Conservation (phyloP, 1,140 invertebrate species). For the Papilio glaucus region DNA sequence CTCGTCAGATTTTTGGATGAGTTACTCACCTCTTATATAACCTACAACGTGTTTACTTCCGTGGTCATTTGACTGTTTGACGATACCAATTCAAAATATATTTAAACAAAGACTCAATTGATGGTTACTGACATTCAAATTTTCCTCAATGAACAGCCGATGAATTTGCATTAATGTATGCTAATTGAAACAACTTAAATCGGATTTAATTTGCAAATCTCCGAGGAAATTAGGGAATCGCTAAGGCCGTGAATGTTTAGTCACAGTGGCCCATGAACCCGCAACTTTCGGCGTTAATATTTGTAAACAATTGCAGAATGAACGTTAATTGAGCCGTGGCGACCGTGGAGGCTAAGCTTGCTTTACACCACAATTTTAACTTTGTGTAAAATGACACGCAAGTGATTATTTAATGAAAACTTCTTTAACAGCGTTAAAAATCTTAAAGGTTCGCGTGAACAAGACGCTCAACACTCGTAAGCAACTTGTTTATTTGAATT, state of each 20-base stretch:
- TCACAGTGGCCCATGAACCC: slow-evolving; percentile 20
- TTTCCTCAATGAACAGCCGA: not conserved
- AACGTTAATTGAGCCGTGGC: slow-evolving; percentile 24
- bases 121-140: not conserved
- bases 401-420: no score
- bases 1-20: no score
- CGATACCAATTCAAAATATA: not conserved
- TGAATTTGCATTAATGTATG: slow-evolving; percentile 12
- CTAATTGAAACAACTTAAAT: slow-evolving; percentile 20
- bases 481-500: no score
- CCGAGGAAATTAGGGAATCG: not conserved
- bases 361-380: not conserved
- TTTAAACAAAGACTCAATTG: not conserved
- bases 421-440: no score
- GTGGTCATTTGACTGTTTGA: no score
- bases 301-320: slow-evolving; percentile 38
- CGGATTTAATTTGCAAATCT: slow-evolving; percentile 23
- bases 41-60: no score
- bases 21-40: no score
- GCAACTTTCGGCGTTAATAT: slow-evolving; percentile 39
- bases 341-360: slow-evolving; percentile 7
- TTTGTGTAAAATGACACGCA: slow-evolving; percentile 5
- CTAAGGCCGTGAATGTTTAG: not conserved
- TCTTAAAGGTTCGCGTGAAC: no score
- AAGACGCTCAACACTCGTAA: no score